A percentile compares a stretch with the other conserved stretches of the same genome.
These are phyloP conservation scores for Lepilemur septentrionalis DNA, from an alignment of 2,797 vertebrate genomes.

Conservation along the genomic window DNA sequence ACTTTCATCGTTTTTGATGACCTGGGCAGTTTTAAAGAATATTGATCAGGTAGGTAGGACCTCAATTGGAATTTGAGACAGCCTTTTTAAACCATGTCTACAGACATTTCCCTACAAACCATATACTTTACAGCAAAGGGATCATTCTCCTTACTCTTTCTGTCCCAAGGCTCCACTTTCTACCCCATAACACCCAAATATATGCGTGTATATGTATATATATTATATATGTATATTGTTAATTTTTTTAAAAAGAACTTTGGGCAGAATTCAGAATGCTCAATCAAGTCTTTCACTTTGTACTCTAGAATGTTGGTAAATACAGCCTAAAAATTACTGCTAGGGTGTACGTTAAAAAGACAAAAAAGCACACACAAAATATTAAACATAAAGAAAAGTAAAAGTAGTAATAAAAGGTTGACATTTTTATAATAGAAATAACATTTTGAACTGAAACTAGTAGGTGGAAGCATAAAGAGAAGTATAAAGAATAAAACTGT, in stretches of 20 bases:
- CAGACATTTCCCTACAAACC: background rate
- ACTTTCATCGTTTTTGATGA: background rate
- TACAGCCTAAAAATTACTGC: background rate
- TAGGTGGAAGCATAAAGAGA: background rate
- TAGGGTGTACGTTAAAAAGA: background rate
- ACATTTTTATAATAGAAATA: background rate
- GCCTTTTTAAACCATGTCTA: background rate
- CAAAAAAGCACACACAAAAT: background rate
- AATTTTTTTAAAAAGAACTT: background rate
- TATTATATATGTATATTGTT: background rate
- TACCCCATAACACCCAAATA: background rate
- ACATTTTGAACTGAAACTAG: constrained; percentile 36
- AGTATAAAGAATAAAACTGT: background rate
- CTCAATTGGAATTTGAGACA: background rate
- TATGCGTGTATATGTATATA: too few relatives aligned
- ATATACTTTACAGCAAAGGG: background rate
- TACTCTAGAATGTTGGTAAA: background rate
- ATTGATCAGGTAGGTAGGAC: background rate
- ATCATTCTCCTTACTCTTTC: background rate
- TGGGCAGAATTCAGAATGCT: background rate
- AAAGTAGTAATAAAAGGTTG: background rate
- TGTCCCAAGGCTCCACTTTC: background rate
- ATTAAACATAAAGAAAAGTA: background rate
- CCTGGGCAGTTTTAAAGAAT: background rate
- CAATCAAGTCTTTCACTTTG: background rate